These are phyloP conservation scores for Papio anubis DNA, from an alignment of 2,113 vertebrate genomes.

Conservation along the genomic window DNA sequence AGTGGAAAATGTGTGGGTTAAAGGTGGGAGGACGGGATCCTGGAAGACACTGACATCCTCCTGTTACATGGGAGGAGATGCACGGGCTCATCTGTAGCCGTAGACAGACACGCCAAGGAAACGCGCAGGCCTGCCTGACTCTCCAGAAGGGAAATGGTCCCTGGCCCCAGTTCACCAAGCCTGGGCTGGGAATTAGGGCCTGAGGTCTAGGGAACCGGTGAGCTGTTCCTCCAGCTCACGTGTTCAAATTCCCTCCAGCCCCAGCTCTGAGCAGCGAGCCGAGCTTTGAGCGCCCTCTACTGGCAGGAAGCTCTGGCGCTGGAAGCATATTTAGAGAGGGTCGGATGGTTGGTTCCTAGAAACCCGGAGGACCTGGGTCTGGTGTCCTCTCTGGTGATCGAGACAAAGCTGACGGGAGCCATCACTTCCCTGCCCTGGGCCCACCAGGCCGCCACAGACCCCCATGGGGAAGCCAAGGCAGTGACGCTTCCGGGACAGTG, in stretches of 20 bases:
- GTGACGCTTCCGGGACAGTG: accelerated
- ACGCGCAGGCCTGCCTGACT: neutral
- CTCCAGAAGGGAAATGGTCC: neutral
- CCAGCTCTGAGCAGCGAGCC: neutral
- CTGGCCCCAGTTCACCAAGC: neutral
- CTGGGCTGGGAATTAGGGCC: too few relatives aligned
- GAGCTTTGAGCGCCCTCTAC: conserved; percentile 77
- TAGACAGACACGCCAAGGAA: accelerated
- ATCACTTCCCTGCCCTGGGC: neutral
- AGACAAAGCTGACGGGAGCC: neutral
- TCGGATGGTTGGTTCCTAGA: neutral
- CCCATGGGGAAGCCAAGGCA: neutral
- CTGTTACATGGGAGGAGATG: accelerated
- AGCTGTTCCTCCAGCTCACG: too few relatives aligned
- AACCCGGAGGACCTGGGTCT: neutral
- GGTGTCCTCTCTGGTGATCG: neutral
- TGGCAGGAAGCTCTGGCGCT: conserved; percentile 67
- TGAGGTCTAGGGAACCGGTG: too few relatives aligned
- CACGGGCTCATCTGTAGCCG: accelerated
- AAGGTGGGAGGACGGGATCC: accelerated
- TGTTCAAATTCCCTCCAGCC: neutral
- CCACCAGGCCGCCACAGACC: neutral
- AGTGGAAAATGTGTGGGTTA: accelerated
- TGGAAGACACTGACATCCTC: neutral
- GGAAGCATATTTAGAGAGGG: neutral